These are phyloP conservation scores for Agonopterix subpropinquella DNA, from an alignment of 2,888 invertebrate species.

Conservation along the genomic window DNA sequence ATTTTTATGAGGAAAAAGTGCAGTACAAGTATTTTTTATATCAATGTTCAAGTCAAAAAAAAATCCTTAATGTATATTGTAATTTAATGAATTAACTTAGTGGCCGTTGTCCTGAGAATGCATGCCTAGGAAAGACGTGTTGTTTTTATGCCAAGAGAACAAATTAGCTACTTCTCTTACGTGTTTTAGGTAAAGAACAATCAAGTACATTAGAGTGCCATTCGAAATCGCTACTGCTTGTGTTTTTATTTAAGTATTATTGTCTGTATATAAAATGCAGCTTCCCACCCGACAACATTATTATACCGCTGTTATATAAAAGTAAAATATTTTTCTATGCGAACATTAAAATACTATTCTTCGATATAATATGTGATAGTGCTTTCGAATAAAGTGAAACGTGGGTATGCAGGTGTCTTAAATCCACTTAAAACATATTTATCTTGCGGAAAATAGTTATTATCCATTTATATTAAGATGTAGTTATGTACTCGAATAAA, in stretches of 20 bases:
- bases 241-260: slow-evolving; percentile 1
- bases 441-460: slow-evolving; percentile 70
- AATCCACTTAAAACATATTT: slow-evolving; percentile 68
- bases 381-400: slow-evolving; percentile 49
- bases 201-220: slow-evolving; percentile 63
- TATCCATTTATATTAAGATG: slow-evolving; percentile 73
- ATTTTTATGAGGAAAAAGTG: too few species aligned
- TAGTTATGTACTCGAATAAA: slow-evolving; percentile 78
- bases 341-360: slow-evolving; percentile 41
- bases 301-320: slow-evolving; percentile 36
- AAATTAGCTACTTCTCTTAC: too few species aligned
- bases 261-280: slow-evolving; percentile 26
- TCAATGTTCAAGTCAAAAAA: too few species aligned
- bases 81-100: too few species aligned
- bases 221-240: slow-evolving; percentile 36
- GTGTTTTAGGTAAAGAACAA: slow-evolving; percentile 20
- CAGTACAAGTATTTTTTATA: too few species aligned
- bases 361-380: slow-evolving; percentile 59
- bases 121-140: too few species aligned
- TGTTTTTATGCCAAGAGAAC: too few species aligned
- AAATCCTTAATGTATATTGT: too few species aligned
- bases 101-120: too few species aligned
- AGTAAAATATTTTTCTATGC: slow-evolving; percentile 61
- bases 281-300: slow-evolving; percentile 44
- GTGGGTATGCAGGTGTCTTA: slow-evolving; percentile 55